Conservation (phyloP, 2,113 vertebrate species). For the Nyctibius bracteatus region DNA sequence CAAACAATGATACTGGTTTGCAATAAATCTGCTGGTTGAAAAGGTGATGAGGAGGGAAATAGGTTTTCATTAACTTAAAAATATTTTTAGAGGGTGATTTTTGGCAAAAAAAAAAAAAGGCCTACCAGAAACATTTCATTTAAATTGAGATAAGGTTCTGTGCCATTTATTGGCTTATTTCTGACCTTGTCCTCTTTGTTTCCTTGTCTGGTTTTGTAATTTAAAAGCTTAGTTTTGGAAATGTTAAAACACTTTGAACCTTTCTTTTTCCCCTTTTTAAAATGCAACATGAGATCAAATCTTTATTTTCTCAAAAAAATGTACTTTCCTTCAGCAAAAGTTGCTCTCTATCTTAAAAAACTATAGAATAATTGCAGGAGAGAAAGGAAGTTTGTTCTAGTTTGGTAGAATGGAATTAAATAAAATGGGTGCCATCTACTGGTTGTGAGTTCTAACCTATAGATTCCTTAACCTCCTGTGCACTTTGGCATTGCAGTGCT, state of each 20-base stretch:
- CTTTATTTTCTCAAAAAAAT: neutral
- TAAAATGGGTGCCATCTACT: constrained; percentile 68
- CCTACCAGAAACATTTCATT: neutral
- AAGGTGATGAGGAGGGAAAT: neutral
- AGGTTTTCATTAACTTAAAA: neutral
- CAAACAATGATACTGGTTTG: neutral
- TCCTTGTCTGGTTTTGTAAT: neutral
- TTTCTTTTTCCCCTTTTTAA: neutral
- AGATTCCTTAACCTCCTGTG: neutral
- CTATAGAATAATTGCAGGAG: neutral
- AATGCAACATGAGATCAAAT: neutral
- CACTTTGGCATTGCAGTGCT: constrained; percentile 3
- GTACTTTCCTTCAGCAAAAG: neutral
- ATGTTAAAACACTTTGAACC: neutral
- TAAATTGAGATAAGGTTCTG: neutral
- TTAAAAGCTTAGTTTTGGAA: neutral
- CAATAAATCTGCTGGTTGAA: neutral
- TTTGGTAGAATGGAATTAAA: constrained; percentile 1
- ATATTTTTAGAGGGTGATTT: neutral
- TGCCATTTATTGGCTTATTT: neutral
- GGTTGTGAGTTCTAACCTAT: constrained; percentile 11
- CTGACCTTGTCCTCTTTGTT: neutral
- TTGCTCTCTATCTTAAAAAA: neutral
- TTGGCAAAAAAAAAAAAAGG: neutral
- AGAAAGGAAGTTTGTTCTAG: neutral